Percentiles rank a stretch among this genome's conserved stretches.
Conservation (phyloP, 2,888 invertebrate species). For the Allophyes oxyacanthae region DNA sequence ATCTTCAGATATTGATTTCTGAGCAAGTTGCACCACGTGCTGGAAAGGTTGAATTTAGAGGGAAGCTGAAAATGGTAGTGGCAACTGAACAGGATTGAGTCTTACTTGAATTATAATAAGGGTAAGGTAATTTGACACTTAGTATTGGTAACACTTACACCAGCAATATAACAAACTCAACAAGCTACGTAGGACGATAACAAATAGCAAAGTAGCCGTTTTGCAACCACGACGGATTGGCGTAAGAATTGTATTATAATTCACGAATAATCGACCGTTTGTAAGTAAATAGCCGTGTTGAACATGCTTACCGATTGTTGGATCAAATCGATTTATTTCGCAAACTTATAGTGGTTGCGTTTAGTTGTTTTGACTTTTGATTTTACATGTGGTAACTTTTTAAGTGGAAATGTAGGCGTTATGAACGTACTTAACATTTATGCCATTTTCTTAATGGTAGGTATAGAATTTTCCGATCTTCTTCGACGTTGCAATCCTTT, state of each 20-base stretch:
- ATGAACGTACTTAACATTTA: too few species aligned
- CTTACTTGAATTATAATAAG: too few species aligned
- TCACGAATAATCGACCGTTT: slow-evolving; percentile 44
- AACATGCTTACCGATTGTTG: slow-evolving; percentile 38
- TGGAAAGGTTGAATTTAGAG: too few species aligned
- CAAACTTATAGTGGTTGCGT: slow-evolving; percentile 27
- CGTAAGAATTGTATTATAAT: slow-evolving; percentile 48
- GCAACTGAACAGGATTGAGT: too few species aligned
- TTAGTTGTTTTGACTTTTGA: slow-evolving; percentile 19
- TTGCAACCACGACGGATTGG: slow-evolving; percentile 47
- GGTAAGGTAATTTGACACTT: slow-evolving; percentile 31
- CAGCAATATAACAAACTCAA: slow-evolving; percentile 27
- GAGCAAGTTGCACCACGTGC: too few species aligned
- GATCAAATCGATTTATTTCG: slow-evolving; percentile 45
- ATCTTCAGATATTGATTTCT: too few species aligned
- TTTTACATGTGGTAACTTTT: background rate
- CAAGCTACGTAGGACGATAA: slow-evolving; percentile 42
- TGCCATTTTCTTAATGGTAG: too few species aligned
- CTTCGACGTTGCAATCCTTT: too few species aligned
- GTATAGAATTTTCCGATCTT: too few species aligned
- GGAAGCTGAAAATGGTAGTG: too few species aligned
- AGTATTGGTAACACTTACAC: slow-evolving; percentile 29
- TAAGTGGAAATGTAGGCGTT: too few species aligned
- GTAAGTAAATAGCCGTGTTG: slow-evolving; percentile 49
- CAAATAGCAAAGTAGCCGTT: slow-evolving; percentile 56